Conservation (phyloP, 2,113 vertebrate genomes). For the Brienomyrus longianalis region DNA sequence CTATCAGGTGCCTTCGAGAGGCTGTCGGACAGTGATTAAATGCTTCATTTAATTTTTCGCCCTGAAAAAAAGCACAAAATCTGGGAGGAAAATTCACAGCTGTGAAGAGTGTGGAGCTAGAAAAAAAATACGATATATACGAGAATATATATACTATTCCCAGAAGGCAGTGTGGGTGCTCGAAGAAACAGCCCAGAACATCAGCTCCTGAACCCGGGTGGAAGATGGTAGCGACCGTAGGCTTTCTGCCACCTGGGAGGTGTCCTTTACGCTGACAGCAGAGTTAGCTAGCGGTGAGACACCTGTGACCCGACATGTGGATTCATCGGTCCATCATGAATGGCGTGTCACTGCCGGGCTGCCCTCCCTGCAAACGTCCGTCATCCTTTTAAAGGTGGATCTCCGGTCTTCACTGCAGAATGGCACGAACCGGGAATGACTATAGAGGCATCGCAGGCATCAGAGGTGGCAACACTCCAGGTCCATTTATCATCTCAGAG, state of each 20-base stretch:
- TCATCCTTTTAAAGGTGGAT: background rate
- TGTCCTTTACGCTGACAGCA: background rate
- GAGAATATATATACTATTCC: background rate
- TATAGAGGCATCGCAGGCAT: background rate
- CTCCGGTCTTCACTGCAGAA: background rate
- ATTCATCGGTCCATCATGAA: conserved; percentile 45
- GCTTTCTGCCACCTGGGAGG: background rate
- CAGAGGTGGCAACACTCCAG: background rate
- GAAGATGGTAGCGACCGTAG: background rate
- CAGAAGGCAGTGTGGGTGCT: background rate
- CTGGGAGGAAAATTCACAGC: background rate
- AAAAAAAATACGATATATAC: background rate
- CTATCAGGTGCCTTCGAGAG: background rate
- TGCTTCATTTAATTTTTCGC: background rate
- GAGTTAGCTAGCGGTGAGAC: conserved; percentile 35
- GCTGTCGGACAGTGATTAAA: background rate
- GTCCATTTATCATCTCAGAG: background rate
- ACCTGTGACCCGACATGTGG: conserved; percentile 32
- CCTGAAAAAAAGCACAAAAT: background rate
- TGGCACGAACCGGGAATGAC: background rate
- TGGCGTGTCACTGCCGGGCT: conserved; percentile 7
- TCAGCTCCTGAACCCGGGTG: background rate
- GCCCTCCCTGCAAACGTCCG: conserved; percentile 25
- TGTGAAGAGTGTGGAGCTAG: background rate
- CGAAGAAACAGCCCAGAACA: background rate